Evolutionary conservation across 2,113 vertebrate genomes (phyloP).

Genomic region (Tyto alba): DNA sequence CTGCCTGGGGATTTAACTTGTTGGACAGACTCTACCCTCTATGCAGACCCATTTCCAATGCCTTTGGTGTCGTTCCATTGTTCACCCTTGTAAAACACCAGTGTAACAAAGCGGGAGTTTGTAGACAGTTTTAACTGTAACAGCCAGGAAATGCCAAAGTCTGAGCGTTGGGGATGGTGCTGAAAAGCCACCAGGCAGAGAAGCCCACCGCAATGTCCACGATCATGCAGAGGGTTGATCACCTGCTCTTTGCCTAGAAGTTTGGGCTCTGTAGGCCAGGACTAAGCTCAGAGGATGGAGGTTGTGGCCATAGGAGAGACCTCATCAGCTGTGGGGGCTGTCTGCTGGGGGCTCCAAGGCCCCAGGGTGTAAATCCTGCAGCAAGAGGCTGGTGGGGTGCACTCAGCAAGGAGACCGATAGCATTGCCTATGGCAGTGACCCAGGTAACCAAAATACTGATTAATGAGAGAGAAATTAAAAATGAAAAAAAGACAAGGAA

Average conservation of each 20-base stretch:
- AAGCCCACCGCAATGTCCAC: background rate
- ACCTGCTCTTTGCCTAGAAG: background rate
- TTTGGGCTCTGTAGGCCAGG: no score
- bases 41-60: background rate
- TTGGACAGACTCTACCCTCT: background rate
- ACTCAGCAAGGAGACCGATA: no score
- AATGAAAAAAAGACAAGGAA: background rate
- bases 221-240: background rate
- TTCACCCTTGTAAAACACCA: background rate
- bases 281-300: background rate
- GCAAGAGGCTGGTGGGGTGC: background rate
- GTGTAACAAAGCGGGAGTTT: background rate
- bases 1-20: background rate
- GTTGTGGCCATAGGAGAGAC: background rate
- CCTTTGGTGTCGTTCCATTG: no score
- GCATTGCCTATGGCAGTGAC: fast-evolving
- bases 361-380: background rate
- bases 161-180: background rate
- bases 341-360: background rate
- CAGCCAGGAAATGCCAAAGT: no score
- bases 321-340: background rate
- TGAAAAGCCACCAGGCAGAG: no score
- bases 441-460: background rate
- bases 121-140: background rate
- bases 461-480: background rate